A percentile compares a stretch with the other conserved stretches of the same genome.
Conservation (phyloP, 2,888 invertebrate genomes). For the Ormyrus nitidulus region DNA sequence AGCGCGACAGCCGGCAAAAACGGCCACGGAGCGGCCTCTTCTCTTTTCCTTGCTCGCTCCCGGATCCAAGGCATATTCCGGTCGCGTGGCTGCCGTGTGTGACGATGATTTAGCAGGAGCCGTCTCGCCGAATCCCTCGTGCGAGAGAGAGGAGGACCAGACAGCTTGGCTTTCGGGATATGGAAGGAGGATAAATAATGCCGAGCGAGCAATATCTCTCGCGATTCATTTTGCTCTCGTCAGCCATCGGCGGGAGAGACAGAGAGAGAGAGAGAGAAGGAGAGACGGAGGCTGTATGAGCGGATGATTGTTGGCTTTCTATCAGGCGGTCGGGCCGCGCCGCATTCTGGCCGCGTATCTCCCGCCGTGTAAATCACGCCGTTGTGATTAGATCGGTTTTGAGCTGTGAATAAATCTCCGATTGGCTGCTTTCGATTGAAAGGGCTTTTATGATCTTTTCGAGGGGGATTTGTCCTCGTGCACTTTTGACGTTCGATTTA, state of each 20-base stretch:
- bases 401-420: too few species aligned
- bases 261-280: neutral
- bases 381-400: too few species aligned
- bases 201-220: conserved; percentile 3
- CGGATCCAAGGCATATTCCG: neutral
- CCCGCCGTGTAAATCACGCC: too few species aligned
- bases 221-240: conserved; percentile 22
- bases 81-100: neutral
- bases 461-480: too few species aligned
- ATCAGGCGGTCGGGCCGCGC: neutral
- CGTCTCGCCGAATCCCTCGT: neutral
- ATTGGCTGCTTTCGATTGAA: too few species aligned
- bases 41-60: neutral
- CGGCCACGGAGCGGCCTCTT: neutral
- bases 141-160: too few species aligned
- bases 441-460: too few species aligned
- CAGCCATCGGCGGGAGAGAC: neutral
- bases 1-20: neutral
- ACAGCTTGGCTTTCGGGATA: too few species aligned
- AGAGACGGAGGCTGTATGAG: neutral
- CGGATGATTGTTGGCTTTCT: conserved; percentile 16
- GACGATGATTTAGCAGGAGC: conserved; percentile 30
- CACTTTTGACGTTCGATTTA: too few species aligned
- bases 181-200: conserved; percentile 19
- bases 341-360: too few species aligned